Percentiles rank a stretch among this genome's conserved stretches.
These are phyloP conservation scores for Diaperis boleti DNA, from an alignment of 2,888 invertebrate species.

Conservation along the genomic window DNA sequence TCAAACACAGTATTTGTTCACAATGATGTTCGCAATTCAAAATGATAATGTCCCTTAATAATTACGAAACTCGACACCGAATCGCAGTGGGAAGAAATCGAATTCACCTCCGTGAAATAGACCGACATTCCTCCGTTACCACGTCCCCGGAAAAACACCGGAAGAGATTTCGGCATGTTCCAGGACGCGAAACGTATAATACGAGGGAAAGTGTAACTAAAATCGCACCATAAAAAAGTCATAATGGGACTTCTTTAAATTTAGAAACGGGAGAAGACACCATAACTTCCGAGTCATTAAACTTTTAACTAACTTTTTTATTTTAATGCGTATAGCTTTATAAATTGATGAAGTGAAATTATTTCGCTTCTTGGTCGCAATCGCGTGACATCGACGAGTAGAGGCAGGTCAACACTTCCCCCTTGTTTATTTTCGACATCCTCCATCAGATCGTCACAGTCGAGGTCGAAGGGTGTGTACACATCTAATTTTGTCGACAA, in stretches of 20 bases:
- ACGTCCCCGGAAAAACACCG: constrained; percentile 6
- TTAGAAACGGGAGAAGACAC: constrained; percentile 23
- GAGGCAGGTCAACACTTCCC: constrained; percentile 18
- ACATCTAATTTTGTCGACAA: constrained; percentile 18
- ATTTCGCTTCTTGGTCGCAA: constrained; percentile 32
- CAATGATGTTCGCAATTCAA: background rate
- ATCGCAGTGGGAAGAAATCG: background rate
- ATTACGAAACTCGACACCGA: background rate
- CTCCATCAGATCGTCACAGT: constrained; percentile 22
- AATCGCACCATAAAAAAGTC: constrained; percentile 29
- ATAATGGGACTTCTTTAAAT: constrained; percentile 33
- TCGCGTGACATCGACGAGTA: constrained; percentile 22
- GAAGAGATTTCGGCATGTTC: constrained; percentile 21
- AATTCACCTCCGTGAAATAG: background rate
- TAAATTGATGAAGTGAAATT: constrained; percentile 23
- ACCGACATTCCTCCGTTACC: background rate
- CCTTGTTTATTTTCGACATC: constrained; percentile 15
- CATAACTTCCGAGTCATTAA: constrained; percentile 30
- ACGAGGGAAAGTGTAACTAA: constrained; percentile 2
- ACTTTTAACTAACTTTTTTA: constrained; percentile 34
- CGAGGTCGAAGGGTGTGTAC: constrained; percentile 17
- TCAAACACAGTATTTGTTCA: background rate
- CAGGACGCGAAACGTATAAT: constrained; percentile 13
- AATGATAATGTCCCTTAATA: background rate
- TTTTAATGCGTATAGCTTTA: constrained; percentile 13